Conservation (phyloP, 1,140 invertebrate species). For the Caenorhabditis elegans region WBcel235 BX284605.5:14036501-14037000, state of each 20-base stretch:
- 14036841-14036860: not conserved
- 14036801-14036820: conserved; percentile 40
- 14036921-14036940: not conserved
- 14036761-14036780: conserved; percentile 42
- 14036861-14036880: conserved; percentile 41
- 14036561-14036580: conserved; percentile 41
- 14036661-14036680: not conserved
- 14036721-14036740: not conserved
- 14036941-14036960: conserved; percentile 12
- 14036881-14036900: conserved; percentile 16
- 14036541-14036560: conserved; percentile 40
- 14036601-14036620: not conserved
- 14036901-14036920: not conserved
- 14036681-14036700: conserved; percentile 10
- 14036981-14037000: conserved; percentile 42
- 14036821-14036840: conserved; percentile 15
- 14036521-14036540: conserved; percentile 36
- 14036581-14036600: not conserved
- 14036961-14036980: conserved; percentile 32
- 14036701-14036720: not conserved
- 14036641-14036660: conserved; percentile 38
- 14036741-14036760: not conserved
- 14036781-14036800: conserved; percentile 36
- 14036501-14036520: conserved; percentile 40
- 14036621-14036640: conserved; percentile 41